Conservation (phyloP, 2,797 vertebrate genomes). For the Poeciliopsis gracilis region DNA sequence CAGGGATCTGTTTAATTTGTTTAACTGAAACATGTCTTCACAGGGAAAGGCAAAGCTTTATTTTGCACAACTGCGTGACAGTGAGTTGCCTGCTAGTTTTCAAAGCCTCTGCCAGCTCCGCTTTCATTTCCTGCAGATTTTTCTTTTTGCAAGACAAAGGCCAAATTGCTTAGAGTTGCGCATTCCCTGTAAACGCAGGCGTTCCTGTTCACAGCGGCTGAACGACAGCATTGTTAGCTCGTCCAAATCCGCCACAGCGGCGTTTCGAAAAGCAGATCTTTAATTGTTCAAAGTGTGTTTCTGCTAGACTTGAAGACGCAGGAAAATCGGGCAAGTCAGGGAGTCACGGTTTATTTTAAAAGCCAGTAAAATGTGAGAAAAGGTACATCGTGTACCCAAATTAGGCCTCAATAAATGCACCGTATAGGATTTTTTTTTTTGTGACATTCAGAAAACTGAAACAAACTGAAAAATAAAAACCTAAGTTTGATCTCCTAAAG, state of each 20-base stretch:
- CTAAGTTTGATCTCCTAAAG: not conserved
- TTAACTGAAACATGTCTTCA: slow-evolving; percentile 21
- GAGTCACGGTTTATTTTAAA: not conserved
- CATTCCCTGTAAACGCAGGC: slow-evolving; percentile 4
- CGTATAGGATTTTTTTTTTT: not conserved
- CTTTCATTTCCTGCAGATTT: slow-evolving; percentile 41
- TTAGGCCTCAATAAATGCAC: not conserved
- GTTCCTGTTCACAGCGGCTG: not conserved
- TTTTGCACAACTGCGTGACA: slow-evolving; percentile 45
- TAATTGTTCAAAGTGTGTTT: not conserved
- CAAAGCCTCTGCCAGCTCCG: slow-evolving; percentile 38
- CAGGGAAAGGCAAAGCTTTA: slow-evolving; percentile 21
- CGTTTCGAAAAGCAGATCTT: not conserved
- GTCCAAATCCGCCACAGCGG: not conserved
- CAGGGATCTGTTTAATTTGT: not conserved
- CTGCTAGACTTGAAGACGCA: not conserved
- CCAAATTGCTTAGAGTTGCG: slow-evolving; percentile 1
- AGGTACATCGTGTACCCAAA: not conserved
- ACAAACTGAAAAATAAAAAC: not conserved
- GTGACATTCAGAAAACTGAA: not conserved
- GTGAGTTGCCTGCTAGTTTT: slow-evolving; percentile 42
- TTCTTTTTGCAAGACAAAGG: slow-evolving; percentile 9
- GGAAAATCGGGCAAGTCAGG: not conserved
- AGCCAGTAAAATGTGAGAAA: not conserved
- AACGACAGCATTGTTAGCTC: not conserved